Percentiles rank a stretch among this genome's conserved stretches.
phyloP scores from a whole-genome alignment of 2,797 vertebrate species.

The Falco columbarius region DNA sequence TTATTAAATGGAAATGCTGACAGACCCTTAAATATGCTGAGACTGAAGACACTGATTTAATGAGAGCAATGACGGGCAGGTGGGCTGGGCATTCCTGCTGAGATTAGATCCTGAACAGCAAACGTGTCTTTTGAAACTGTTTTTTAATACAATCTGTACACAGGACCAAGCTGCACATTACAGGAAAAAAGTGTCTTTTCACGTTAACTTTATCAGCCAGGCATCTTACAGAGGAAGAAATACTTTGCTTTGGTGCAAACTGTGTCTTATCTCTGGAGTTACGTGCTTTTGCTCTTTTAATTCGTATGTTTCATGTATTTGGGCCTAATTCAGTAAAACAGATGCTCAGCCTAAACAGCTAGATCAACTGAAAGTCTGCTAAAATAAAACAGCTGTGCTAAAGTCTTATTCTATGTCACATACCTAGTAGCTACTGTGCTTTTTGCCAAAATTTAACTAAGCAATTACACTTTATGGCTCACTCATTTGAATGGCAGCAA shows the following conservation, averaged over 20 bases:
- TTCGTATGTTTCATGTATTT: background rate
- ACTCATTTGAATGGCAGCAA: background rate
- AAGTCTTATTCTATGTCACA: background rate
- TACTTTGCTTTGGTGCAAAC: background rate
- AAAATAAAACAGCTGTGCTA: background rate
- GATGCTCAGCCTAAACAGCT: background rate
- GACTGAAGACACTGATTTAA: background rate
- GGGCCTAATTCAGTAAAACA: background rate
- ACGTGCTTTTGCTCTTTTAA: background rate
- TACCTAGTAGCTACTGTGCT: background rate
- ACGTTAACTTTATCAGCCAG: background rate
- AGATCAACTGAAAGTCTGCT: background rate
- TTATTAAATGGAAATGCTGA: conserved; percentile 4
- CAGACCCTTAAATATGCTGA: background rate
- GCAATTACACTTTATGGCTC: background rate
- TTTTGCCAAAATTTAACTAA: background rate
- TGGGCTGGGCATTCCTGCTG: background rate
- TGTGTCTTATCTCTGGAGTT: background rate
- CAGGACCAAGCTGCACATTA: background rate
- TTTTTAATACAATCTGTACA: background rate
- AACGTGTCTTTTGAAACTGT: background rate
- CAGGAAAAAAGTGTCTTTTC: background rate
- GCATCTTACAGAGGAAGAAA: background rate
- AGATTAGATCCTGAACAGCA: background rate
- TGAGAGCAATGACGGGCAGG: conserved; percentile 27